Base-by-base conservation (phyloP, 2,888 invertebrate genomes). In the Sarcophaga rosellei region DNA sequence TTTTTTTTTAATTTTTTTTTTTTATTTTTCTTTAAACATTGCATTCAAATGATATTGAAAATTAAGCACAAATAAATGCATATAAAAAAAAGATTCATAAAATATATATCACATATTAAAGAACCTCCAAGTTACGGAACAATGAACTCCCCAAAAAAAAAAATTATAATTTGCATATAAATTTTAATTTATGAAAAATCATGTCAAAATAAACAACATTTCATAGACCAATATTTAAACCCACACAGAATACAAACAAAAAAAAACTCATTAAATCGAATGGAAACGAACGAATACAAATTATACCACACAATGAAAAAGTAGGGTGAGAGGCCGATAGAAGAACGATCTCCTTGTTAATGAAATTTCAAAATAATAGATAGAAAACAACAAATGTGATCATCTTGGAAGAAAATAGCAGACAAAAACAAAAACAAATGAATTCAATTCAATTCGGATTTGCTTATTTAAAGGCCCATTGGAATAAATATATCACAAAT, bases 321-420 rank as follows among this genome's bases (percentile, higher is more conserved):
- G 47, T 68, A 25, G 25, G 25, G 47, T 61, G 47, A 25, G 68
- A 21, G 68, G 21, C 35, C 20, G 25, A 61, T 21, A 35, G 68
- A 11, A 61, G 20, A 57, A 73, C 44, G 23, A 25, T 76, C 78
- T 75, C 81, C 79, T 85, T 81, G 78, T 82, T 82, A 85, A 79
- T 85, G 81, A 81, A 81, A 76, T 81, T 81, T 78, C 21, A 6
- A 57, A 73, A 73, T 68, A 45, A 45, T 23, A 70, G 6, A 75
- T 78, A 17, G 12, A 53, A 15, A 78, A 78, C 44, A 62, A 84
- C 63, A 84, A 75, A 76, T 84, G 66, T 65, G 73, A n/a, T 72
- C 70, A 59, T 76, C 23, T 35, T 65, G 35, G 72, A 74, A 68
- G 20, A 70, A 78, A 53, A 53, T 53, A 53, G 17, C 17, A 53